Evolutionary conservation across 2,797 vertebrate genomes (phyloP).

Genomic region (Protonibea diacanthus): DNA sequence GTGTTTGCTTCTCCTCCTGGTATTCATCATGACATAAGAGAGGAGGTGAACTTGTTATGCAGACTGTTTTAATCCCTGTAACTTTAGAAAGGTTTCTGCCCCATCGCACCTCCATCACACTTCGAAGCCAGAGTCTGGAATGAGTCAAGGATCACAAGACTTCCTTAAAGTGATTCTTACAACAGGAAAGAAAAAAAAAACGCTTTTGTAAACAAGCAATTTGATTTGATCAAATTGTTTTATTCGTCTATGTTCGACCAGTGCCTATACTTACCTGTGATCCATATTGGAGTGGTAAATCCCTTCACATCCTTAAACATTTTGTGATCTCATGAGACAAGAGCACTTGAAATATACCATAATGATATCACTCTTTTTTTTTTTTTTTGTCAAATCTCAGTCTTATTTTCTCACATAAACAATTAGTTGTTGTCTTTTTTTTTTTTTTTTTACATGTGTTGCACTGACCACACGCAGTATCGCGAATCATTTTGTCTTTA

Average conservation of each 20-base stretch:
- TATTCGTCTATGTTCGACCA: slow-evolving; percentile 26
- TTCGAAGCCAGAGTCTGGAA: slow-evolving; percentile 51
- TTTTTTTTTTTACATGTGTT: slow-evolving; percentile 85
- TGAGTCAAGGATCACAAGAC: slow-evolving; percentile 62
- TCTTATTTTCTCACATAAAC: slow-evolving; percentile 67
- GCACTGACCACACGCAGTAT: slow-evolving; percentile 82
- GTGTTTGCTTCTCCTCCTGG: background rate
- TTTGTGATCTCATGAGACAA: slow-evolving; percentile 46
- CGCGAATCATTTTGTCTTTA: slow-evolving; percentile 90
- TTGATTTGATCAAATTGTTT: slow-evolving; percentile 55
- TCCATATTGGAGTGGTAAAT: slow-evolving; percentile 62
- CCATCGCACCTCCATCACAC: slow-evolving; percentile 42
- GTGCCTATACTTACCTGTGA: slow-evolving; percentile 61
- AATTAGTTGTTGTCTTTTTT: slow-evolving; percentile 80
- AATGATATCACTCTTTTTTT: slow-evolving; percentile 2
- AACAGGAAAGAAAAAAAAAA: slow-evolving; percentile 10
- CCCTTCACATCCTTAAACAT: slow-evolving; percentile 30
- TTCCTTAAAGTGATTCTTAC: slow-evolving; percentile 46
- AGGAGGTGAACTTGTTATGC: slow-evolving; percentile 17
- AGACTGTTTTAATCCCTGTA: slow-evolving; percentile 14
- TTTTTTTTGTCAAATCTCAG: slow-evolving; percentile 59
- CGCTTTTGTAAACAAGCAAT: slow-evolving; percentile 55
- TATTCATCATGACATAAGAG: slow-evolving; percentile 13
- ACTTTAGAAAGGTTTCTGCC: slow-evolving; percentile 16
- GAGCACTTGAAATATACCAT: slow-evolving; percentile 32